Base-by-base conservation (phyloP, 1,140 invertebrate genomes). In the Ceratoteleas bidentatus region DNA sequence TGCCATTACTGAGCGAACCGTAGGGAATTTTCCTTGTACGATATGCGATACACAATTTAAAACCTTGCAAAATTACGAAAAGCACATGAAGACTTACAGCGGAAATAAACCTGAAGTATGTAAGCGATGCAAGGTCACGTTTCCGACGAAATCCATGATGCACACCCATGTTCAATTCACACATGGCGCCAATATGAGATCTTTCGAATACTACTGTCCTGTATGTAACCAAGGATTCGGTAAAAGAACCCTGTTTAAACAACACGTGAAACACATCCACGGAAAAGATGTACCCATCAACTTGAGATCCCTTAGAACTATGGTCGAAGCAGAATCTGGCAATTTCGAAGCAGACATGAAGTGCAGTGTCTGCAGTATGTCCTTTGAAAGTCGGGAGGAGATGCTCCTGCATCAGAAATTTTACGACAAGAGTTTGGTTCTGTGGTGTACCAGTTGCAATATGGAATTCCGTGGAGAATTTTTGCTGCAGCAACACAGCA, bases 391-490 rank as follows among this genome's bases (percentile, higher is more conserved):
- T n/a, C 10, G 40, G n/a, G 78, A 85, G 0, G 83, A 77, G 7
- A 81, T 74, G 14, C 1, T 60, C 0, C 13, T 52, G 0, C 87
- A 88, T n/a, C 62, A 49, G 0, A 84, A 81, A 50, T 81, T 82
- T 5, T 87, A 86, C 24, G 75, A 86, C 5, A 33, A 77, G 0
- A 73, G 8, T 4, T 54, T 84, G 0, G 32, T 50, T 0, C 65
- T 80, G 0, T 61, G n/a, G 0, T 88, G 87, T 24, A n/a, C 40
- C 0, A 13, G 32, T n/a, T 88, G 87, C 6, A 14, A n/a, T 0
- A 50, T 84, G 50, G 40, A 54, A 10, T 85, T 88, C 49, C 49
- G 78, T n/a, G 87, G 87, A 1, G 75, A 85, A 62, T 87, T 81
- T 32, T 33, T 80, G 16, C 24, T 85, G 14, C 16, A 83, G 11